Base-by-base conservation (phyloP, 1,140 invertebrate genomes). In the Sipha flava region DNA sequence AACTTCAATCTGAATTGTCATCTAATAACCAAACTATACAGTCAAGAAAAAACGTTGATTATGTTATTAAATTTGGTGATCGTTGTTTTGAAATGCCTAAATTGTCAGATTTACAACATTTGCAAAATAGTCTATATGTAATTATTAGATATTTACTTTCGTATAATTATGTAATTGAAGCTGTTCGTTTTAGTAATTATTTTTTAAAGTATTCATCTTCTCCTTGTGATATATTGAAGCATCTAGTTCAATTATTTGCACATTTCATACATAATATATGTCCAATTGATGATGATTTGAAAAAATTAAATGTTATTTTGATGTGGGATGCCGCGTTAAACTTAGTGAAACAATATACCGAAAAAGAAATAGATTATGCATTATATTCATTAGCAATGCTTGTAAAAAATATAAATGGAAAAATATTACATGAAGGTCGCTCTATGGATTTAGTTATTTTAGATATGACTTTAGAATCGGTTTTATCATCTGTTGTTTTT, bases 91-190 rank as follows among this genome's bases (percentile, higher is more conserved):
- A 43, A 77, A 26, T 40, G 3, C 54, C 59, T 9, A 10, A 26
- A 18, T 23, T 18, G 10, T 40, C 21, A 16, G 37, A 77, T 9
- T 23, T 77, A 57, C 47, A 77, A 43, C 34, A 34, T 40, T 29
- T 52, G 23, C 49, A 77, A 77, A 77, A 77, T 77, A 77, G 73
- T 77, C 43, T 77, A 57, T 77, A 77, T 77, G 73, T 77, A 26
- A 77, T 77, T 57, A 34, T 77, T 4, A 77, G 54, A n/a, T 77
- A 77, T 59, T 57, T 77, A 57, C 49, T 77, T 10, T 26, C 40
- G 7, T 59, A 77, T 26, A 57, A 77, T 43, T 31, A 54, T 43
- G 16, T 77, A 3, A 10, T 21, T 10, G 73, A 77, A 77, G 73
- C 73, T 43, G 73, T 77, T 12, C 21, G 26, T 29, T 77, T 77